Evolutionary conservation across 2,113 vertebrate species (phyloP).

Genomic region (Alosa alosa): DNA sequence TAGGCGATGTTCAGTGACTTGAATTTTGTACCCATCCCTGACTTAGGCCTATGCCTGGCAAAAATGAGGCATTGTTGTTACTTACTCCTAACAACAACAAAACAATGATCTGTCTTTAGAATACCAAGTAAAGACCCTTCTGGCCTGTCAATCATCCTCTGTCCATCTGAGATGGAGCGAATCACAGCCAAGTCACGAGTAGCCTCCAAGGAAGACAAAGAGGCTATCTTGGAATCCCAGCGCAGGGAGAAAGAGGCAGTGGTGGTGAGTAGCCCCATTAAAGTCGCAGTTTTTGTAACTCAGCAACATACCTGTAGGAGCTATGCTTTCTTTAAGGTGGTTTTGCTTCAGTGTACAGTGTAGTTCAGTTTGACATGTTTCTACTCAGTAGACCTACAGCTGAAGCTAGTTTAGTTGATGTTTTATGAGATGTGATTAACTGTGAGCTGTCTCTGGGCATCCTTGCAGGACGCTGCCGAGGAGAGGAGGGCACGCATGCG

Average conservation of each 20-base stretch:
- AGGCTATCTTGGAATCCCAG: slow-evolving; percentile 56
- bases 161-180: slow-evolving; percentile 66
- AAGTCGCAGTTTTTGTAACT: background rate
- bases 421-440: too few species aligned
- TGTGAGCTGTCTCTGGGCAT: background rate
- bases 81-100: too few species aligned
- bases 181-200: slow-evolving; percentile 66
- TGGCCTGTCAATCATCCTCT: slow-evolving; percentile 71
- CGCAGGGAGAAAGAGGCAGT: slow-evolving; percentile 65
- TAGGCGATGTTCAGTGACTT: too few species aligned
- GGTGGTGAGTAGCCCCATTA: slow-evolving; percentile 39
- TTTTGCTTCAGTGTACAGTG: too few species aligned
- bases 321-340: too few species aligned
- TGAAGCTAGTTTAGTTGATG: too few species aligned
- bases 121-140: slow-evolving; percentile 72
- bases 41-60: too few species aligned
- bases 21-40: too few species aligned
- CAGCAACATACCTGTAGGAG: too few species aligned
- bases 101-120: slow-evolving; percentile 55
- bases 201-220: slow-evolving; percentile 64
- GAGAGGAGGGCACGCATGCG: slow-evolving; percentile 69
- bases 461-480: slow-evolving; percentile 64
- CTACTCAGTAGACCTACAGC: too few species aligned
- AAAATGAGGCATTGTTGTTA: too few species aligned
- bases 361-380: too few species aligned